A percentile compares a stretch with the other conserved stretches of the same genome.
These are phyloP conservation scores for Naso thynnoides DNA, from an alignment of 2,797 vertebrate genomes.

Conservation along the genomic window DNA sequence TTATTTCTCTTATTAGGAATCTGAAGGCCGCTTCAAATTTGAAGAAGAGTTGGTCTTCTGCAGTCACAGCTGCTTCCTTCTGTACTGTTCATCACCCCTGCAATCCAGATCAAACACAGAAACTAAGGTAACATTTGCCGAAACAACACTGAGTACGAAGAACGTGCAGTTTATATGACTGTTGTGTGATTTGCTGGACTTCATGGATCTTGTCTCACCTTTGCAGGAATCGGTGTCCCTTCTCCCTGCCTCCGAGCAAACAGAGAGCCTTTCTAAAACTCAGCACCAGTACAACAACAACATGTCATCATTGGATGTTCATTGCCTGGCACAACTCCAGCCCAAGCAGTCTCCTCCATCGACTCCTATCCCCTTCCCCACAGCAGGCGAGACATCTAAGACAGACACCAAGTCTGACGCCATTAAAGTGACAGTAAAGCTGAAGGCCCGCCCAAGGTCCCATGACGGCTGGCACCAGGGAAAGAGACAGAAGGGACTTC, in stretches of 20 bases:
- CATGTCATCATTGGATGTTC: constrained; percentile 94
- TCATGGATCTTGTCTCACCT: constrained; percentile 25
- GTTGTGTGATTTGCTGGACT: neutral
- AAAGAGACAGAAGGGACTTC: constrained; percentile 95
- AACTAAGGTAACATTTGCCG: constrained; percentile 83
- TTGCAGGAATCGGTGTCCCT: constrained; percentile 85
- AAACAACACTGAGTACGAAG: constrained; percentile 3
- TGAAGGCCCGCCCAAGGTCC: constrained; percentile 90
- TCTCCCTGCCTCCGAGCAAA: constrained; percentile 83
- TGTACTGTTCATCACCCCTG: constrained; percentile 87
- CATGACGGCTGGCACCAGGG: constrained; percentile 86
- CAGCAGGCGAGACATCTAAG: constrained; percentile 75
- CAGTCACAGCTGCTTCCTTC: constrained; percentile 97
- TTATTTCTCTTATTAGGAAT: constrained; percentile 69
- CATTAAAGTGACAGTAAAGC: constrained; percentile 95
- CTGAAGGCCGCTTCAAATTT: constrained; percentile 81
- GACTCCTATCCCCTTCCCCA: constrained; percentile 88
- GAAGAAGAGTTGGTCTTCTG: constrained; percentile 94
- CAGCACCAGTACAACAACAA: constrained; percentile 97
- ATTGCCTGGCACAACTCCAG: constrained; percentile 94
- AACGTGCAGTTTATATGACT: neutral
- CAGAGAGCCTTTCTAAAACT: constrained; percentile 86
- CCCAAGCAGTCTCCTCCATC: constrained; percentile 88
- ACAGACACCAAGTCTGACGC: constrained; percentile 89
- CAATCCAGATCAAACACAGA: constrained; percentile 87